phyloP scores from a whole-genome alignment of 2,113 vertebrate genomes.

The Sylvicapra grimmia region DNA sequence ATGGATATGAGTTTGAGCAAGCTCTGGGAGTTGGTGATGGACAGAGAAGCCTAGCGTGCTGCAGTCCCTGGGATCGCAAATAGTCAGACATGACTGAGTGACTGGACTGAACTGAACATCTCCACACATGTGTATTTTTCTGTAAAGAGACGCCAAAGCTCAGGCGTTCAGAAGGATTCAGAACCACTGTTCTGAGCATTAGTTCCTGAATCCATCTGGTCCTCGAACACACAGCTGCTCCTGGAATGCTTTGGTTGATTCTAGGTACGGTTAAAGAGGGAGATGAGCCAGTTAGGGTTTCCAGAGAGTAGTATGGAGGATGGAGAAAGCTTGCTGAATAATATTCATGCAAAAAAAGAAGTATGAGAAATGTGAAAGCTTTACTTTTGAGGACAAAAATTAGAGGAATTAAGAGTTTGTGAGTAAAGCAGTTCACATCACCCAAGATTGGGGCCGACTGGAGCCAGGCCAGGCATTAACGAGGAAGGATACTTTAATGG shows the following conservation, averaged over 20 bases:
- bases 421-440: not conserved
- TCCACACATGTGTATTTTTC: fast-evolving
- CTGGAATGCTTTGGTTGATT: not conserved
- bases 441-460: fast-evolving
- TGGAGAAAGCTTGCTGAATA: fast-evolving
- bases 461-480: not conserved
- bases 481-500: not conserved
- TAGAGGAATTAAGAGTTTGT: not conserved
- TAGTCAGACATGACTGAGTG: not conserved
- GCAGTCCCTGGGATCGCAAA: not conserved
- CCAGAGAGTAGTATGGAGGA: not conserved
- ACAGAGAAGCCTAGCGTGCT: not conserved
- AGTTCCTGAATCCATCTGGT: not conserved
- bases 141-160: not conserved
- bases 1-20: not conserved
- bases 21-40: not conserved
- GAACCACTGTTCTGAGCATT: not conserved
- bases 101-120: not conserved
- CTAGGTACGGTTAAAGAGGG: not conserved
- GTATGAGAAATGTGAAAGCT: not conserved
- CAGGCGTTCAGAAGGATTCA: not conserved
- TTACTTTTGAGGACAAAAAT: not conserved
- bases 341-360: not conserved
- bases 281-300: fast-evolving
- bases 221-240: fast-evolving